These are phyloP conservation scores for Gymnodraco acuticeps DNA, from an alignment of 2,797 vertebrate species.

Conservation along the genomic window DNA sequence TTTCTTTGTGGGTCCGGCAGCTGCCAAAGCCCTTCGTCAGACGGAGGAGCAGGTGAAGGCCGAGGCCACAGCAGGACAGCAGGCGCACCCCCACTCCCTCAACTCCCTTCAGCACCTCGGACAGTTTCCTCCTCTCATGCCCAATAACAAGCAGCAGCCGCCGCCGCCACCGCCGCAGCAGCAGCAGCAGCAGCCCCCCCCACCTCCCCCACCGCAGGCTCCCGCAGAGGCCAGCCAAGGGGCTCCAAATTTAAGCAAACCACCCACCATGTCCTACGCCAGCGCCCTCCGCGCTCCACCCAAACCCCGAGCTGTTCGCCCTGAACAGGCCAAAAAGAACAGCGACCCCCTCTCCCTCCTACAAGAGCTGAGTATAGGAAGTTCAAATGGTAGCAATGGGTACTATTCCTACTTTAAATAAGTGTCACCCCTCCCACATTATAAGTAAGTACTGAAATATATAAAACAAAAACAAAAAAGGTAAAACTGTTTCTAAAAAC, in stretches of 20 bases:
- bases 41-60: slow-evolving; percentile 91
- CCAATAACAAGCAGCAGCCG: slow-evolving; percentile 86
- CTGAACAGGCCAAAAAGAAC: slow-evolving; percentile 97
- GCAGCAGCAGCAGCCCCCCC: slow-evolving; percentile 62
- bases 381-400: slow-evolving; percentile 98
- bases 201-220: slow-evolving; percentile 77
- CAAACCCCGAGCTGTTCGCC: slow-evolving; percentile 92
- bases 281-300: slow-evolving; percentile 96
- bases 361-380: slow-evolving; percentile 99
- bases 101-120: slow-evolving; percentile 94
- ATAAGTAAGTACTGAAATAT: slow-evolving; percentile 48
- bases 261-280: slow-evolving; percentile 97
- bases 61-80: slow-evolving; percentile 82
- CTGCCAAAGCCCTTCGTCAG: slow-evolving; percentile 90
- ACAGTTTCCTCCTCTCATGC: slow-evolving; percentile 98
- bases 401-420: slow-evolving; percentile 99
- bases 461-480: slow-evolving; percentile 72
- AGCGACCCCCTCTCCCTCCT: slow-evolving; percentile 97
- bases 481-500: slow-evolving; percentile 64
- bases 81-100: slow-evolving; percentile 85
- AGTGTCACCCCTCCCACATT: slow-evolving; percentile 71
- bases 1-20: slow-evolving; percentile 40
- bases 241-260: slow-evolving; percentile 87
- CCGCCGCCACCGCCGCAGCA: slow-evolving; percentile 72
- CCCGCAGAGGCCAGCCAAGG: slow-evolving; percentile 88